Evolutionary conservation across 2,797 vertebrate species (phyloP).

Genomic region (Morelia viridis): DNA sequence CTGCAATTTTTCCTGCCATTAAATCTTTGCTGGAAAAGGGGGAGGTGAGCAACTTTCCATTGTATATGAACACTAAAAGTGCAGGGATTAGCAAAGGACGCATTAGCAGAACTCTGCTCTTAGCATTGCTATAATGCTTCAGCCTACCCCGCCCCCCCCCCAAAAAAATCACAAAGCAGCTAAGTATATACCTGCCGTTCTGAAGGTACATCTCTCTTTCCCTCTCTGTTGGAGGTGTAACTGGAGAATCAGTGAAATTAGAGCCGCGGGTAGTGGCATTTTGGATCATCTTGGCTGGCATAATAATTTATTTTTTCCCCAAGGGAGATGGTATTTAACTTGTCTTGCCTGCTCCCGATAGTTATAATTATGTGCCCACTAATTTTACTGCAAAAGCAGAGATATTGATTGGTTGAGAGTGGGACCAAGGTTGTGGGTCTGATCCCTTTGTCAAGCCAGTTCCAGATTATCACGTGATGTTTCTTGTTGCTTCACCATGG

Average conservation of each 20-base stretch:
- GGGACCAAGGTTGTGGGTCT: slow-evolving; percentile 30
- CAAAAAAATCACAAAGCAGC: slow-evolving; percentile 63
- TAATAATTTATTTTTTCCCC: slow-evolving; percentile 68
- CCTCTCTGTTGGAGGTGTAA: slow-evolving; percentile 64
- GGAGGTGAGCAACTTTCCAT: neutral
- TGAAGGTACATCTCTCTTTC: slow-evolving; percentile 66
- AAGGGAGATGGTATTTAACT: slow-evolving; percentile 75
- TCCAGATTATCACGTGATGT: neutral
- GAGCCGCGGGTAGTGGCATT: slow-evolving; percentile 69
- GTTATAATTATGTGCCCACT: slow-evolving; percentile 68
- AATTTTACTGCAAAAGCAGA: slow-evolving; percentile 56
- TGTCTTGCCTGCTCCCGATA: slow-evolving; percentile 68
- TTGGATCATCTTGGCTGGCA: slow-evolving; percentile 70
- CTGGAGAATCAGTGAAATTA: slow-evolving; percentile 69
- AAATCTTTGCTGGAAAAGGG: slow-evolving; percentile 43
- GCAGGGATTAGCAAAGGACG: slow-evolving; percentile 44
- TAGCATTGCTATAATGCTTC: neutral
- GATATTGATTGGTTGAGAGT: slow-evolving; percentile 41
- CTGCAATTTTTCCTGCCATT: slow-evolving; percentile 27
- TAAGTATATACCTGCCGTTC: slow-evolving; percentile 64
- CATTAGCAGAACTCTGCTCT: slow-evolving; percentile 57
- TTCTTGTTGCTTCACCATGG: neutral
- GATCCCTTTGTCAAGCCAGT: neutral
- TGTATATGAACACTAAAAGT: slow-evolving; percentile 47
- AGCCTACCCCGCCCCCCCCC: slow-evolving; percentile 1